Percentiles rank a stretch among this genome's conserved stretches.
Conservation (phyloP, 1,140 invertebrate genomes). For the Drosophila rhopaloa region DNA sequence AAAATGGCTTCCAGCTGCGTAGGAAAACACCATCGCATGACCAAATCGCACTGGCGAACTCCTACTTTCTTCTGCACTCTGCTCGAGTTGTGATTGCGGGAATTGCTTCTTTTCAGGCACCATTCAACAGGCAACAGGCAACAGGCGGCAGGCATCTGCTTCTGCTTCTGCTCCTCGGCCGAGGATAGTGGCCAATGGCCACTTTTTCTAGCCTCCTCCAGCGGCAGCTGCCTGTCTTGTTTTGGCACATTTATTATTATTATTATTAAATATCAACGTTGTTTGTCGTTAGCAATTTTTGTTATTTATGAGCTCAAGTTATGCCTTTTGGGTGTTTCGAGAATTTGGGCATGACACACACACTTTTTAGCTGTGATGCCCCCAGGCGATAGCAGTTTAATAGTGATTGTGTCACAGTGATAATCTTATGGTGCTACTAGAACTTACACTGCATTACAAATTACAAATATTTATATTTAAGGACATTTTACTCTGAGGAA, state of each 20-base stretch:
- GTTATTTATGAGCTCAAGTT: slow-evolving; percentile 84
- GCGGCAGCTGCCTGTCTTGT: slow-evolving; percentile 56
- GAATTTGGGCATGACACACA: slow-evolving; percentile 65
- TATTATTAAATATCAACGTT: slow-evolving; percentile 80
- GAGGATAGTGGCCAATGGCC: slow-evolving; percentile 48
- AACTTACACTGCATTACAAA: no score
- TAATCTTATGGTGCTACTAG: neutral
- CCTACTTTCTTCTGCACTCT: slow-evolving; percentile 73
- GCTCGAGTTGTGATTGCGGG: slow-evolving; percentile 83
- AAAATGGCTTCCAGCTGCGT: slow-evolving; percentile 83
- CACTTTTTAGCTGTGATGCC: slow-evolving; percentile 25
- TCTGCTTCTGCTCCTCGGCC: slow-evolving; percentile 5
- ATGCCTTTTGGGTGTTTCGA: slow-evolving; percentile 83
- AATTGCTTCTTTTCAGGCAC: slow-evolving; percentile 41
- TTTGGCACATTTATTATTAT: slow-evolving; percentile 80
- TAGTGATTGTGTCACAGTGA: slow-evolving; percentile 19
- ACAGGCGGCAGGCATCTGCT: no score
- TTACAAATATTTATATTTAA: no score
- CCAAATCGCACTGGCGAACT: slow-evolving; percentile 74
- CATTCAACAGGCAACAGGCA: neutral
- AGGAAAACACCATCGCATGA: slow-evolving; percentile 84
- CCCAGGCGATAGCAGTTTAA: slow-evolving; percentile 23
- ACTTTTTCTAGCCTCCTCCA: slow-evolving; percentile 43
- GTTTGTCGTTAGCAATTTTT: slow-evolving; percentile 79
- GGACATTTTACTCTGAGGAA: no score